Evolutionary conservation across 2,113 vertebrate genomes (phyloP).

Genomic region (Propithecus coquereli): DNA sequence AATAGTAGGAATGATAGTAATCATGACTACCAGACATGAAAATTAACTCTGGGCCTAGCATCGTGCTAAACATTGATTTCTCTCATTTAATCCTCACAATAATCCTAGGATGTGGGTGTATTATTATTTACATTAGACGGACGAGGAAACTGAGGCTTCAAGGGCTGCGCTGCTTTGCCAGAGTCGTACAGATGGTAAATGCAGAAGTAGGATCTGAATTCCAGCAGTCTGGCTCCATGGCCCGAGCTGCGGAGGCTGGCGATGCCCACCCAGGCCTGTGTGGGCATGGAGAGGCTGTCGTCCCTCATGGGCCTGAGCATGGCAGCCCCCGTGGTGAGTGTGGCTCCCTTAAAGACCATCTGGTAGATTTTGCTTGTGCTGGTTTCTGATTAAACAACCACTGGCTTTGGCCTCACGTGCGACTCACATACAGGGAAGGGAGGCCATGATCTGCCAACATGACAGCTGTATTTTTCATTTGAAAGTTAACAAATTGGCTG

Average conservation of each 20-base stretch:
- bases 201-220: background rate
- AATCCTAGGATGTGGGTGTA: background rate
- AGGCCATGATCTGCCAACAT: background rate
- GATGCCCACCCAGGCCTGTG: background rate
- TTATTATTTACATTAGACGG: background rate
- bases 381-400: conserved; percentile 28
- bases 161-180: background rate
- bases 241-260: fast-evolving
- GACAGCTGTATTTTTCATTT: conserved; percentile 55
- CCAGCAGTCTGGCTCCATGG: background rate
- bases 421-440: background rate
- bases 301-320: fast-evolving
- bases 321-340: background rate
- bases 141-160: background rate
- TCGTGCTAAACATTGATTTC: background rate
- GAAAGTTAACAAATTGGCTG: conserved; percentile 35
- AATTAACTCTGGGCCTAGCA: too few relatives aligned
- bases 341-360: background rate
- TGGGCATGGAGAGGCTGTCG: background rate
- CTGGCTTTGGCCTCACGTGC: background rate
- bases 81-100: background rate
- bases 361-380: conserved; percentile 14
- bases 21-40: background rate
- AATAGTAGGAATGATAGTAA: too few relatives aligned
- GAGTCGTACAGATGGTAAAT: background rate